Evolutionary conservation across 2,888 invertebrate species (phyloP), one percentile per base, ranked within the genome.

Genomic region (Diabrotica balteata): DNA sequence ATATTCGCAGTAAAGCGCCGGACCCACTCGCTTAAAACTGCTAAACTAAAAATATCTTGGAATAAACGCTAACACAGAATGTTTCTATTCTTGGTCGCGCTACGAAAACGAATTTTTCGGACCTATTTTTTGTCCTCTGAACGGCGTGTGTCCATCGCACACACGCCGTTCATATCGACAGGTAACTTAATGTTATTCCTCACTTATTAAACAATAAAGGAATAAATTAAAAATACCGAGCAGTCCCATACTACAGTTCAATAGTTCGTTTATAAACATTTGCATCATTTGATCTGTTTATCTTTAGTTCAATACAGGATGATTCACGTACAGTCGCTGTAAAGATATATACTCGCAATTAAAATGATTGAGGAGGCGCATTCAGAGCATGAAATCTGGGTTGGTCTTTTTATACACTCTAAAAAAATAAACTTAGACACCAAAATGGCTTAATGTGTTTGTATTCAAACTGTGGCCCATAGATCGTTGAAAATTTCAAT

Each of bases 31-130:
- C 64, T 66, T 73, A 67, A 68, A 85, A 87, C 87, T 88, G 87
- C 87, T 86, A 86, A 85, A 88, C 89, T 89, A 89, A 88, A 89
- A 89, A 89, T 89, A 89, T 76, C 75, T 75, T 72, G 73, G 76
- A 77, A 75, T 75, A 73, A 74, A 76, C 79, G 78, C 75, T 45
- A 63, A 75, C 75, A 73, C 77, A 72, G 73, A 73, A 72, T 73
- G 73, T 73, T 76, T 70, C 74, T 73, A 70, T 73, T 73, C 73
- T 75, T 72, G 73, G 75, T 74, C 75, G 73, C 76, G 70, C 72
- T 66, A 72, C 63, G 67, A 32, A 32, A 32, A 32, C 32, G 32
- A 32, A 75, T 73, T 69, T 75, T 70, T 70, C 68, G 73, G 76
- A 49, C 58, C 54, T 64, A 58, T 51, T 42, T 64, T 64, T 64